A percentile compares a stretch with the other conserved stretches of the same genome.
These are phyloP conservation scores for Drosophila nigritarsus DNA, from an alignment of 2,888 invertebrate genomes.

Conservation along the genomic window DNA sequence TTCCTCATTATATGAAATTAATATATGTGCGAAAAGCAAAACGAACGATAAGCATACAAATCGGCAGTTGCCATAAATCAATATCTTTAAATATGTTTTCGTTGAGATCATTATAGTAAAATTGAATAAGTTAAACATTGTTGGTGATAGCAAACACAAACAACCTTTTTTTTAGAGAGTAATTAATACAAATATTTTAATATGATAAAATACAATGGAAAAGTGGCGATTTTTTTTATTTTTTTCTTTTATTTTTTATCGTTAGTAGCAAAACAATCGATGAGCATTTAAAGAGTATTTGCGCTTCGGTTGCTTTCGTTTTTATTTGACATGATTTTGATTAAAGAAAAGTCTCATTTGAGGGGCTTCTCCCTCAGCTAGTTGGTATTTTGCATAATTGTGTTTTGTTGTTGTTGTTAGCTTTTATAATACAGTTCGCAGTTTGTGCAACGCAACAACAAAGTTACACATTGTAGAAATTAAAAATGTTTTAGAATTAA, in stretches of 20 bases:
- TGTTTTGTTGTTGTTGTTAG: slow-evolving; percentile 11
- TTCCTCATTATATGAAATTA: slow-evolving; percentile 6
- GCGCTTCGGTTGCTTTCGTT: slow-evolving; percentile 15
- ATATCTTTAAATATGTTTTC: background rate
- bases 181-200: background rate
- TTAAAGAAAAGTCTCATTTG: slow-evolving; percentile 38
- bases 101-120: background rate
- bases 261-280: background rate
- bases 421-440: slow-evolving; percentile 49
- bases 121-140: background rate
- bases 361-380: slow-evolving; percentile 28
- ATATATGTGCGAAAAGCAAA: background rate
- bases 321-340: slow-evolving; percentile 33
- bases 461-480: slow-evolving; percentile 21
- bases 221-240: too few relatives aligned
- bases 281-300: slow-evolving; percentile 35
- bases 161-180: background rate
- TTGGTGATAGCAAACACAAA: background rate
- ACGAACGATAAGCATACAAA: background rate
- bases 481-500: background rate
- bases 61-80: background rate
- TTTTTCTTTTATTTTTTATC: background rate
- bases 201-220: background rate
- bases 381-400: slow-evolving; percentile 51
- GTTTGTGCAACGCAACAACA: slow-evolving; percentile 48